phyloP scores from a whole-genome alignment of 2,888 invertebrate genomes.

The Ormyrus thymus region DNA sequence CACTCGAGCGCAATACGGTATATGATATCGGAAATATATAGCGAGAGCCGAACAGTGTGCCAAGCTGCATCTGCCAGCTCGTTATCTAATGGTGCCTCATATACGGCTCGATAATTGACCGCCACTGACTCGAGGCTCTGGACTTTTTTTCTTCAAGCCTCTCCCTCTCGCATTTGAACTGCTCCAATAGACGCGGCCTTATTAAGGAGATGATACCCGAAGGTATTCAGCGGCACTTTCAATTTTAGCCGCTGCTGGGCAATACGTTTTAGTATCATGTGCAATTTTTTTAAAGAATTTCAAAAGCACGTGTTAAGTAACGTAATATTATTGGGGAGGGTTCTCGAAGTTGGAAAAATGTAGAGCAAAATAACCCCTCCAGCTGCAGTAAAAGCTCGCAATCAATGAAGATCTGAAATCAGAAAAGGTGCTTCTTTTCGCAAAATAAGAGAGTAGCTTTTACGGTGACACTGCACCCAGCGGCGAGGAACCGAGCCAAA shows the following conservation, averaged over 20 bases:
- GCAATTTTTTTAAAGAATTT: too few relatives aligned
- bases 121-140: slow-evolving; percentile 57
- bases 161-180: slow-evolving; percentile 56
- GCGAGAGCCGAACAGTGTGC: not conserved
- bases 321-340: too few relatives aligned
- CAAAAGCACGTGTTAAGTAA: too few relatives aligned
- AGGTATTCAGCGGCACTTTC: slow-evolving; percentile 27
- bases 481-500: slow-evolving; percentile 15
- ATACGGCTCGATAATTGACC: slow-evolving; percentile 71
- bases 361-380: too few relatives aligned
- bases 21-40: slow-evolving; percentile 35
- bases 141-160: not conserved
- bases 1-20: slow-evolving; percentile 51
- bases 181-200: slow-evolving; percentile 68
- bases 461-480: slow-evolving; percentile 5
- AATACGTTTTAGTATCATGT: not conserved
- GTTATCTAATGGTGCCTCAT: slow-evolving; percentile 74
- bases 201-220: slow-evolving; percentile 62
- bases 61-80: slow-evolving; percentile 69
- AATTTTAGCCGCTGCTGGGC: too few relatives aligned
- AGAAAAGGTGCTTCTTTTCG: too few relatives aligned
- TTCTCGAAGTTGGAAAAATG: too few relatives aligned
- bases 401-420: too few relatives aligned
- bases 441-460: too few relatives aligned
- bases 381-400: too few relatives aligned